Conservation (phyloP, 2,888 invertebrate species). For the Scaptomyza caliginosa region DNA sequence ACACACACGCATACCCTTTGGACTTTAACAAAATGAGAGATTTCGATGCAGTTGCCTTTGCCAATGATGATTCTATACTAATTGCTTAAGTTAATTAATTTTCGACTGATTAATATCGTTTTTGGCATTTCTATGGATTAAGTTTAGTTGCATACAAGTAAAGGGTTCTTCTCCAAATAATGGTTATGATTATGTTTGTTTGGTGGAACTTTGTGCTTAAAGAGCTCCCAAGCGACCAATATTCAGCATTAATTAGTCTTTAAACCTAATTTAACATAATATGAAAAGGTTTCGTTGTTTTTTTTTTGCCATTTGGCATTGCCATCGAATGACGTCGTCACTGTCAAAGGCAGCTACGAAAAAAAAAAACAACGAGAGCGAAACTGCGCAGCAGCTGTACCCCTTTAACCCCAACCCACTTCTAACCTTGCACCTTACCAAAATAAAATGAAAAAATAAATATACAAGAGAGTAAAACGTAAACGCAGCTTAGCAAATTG, state of each 20-base stretch:
- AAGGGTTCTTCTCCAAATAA: neutral
- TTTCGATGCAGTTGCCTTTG: constrained; percentile 38
- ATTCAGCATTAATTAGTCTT: constrained; percentile 50
- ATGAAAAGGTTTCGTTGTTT: constrained; percentile 18
- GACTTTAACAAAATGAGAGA: constrained; percentile 34
- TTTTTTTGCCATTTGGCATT: constrained; percentile 31
- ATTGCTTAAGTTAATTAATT: neutral
- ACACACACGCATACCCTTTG: neutral
- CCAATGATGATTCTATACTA: constrained; percentile 5
- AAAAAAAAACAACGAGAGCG: neutral
- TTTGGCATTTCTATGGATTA: neutral
- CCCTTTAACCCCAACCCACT: constrained; percentile 12
- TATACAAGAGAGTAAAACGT: constrained; percentile 19
- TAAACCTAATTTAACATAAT: constrained; percentile 54
- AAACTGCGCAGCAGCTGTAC: constrained; percentile 41
- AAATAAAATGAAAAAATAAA: constrained; percentile 20
- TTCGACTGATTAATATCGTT: neutral
- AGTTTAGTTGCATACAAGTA: neutral
- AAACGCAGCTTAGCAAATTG: constrained; percentile 68
- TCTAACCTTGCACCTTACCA: constrained; percentile 16
- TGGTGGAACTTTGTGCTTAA: constrained; percentile 3
- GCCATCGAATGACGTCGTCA: constrained; percentile 36
- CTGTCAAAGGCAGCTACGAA: constrained; percentile 50
- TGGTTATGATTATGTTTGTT: constrained; percentile 20
- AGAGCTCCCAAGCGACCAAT: constrained; percentile 23